Percentiles rank a stretch among this genome's conserved stretches.
These are phyloP conservation scores for Drosophila albomicans DNA, from an alignment of 1,140 invertebrate species.

Conservation along the genomic window DNA sequence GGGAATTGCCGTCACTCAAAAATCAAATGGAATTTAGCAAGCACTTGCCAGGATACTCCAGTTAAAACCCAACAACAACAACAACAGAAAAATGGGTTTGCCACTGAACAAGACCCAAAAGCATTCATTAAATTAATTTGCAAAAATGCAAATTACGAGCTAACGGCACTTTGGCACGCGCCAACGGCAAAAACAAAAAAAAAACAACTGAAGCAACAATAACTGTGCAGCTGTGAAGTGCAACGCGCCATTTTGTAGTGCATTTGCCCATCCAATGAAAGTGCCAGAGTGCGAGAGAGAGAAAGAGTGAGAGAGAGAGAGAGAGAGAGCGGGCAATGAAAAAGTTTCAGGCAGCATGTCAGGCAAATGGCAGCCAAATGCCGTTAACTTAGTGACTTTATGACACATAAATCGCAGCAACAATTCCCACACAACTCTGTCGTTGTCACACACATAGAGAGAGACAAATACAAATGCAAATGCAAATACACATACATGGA, in stretches of 20 bases:
- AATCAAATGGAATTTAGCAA: constrained; percentile 64
- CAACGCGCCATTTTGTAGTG: constrained; percentile 49
- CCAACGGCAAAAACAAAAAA: constrained; percentile 42
- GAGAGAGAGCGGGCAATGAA: background rate
- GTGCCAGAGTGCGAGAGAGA: background rate
- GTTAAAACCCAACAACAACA: background rate
- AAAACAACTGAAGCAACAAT: constrained; percentile 4
- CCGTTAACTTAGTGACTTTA: constrained; percentile 83
- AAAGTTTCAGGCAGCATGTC: constrained; percentile 46
- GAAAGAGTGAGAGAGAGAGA: background rate
- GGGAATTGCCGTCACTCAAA: constrained; percentile 40
- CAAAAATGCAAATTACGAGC: constrained; percentile 78
- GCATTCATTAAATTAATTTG: constrained; percentile 83
- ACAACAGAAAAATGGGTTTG: constrained; percentile 36
- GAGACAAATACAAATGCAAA: background rate
- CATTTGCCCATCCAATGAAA: constrained; percentile 26
- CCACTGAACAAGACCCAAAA: constrained; percentile 70
- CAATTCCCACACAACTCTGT: constrained; percentile 35
- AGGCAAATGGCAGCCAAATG: constrained; percentile 75
- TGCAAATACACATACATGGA: constrained; percentile 3
- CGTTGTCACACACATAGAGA: constrained; percentile 15
- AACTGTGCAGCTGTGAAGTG: constrained; percentile 40
- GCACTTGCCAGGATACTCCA: constrained; percentile 31
- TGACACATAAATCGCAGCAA: constrained; percentile 81
- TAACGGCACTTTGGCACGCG: constrained; percentile 80